phyloP scores from a whole-genome alignment of 1,140 invertebrate genomes.

The Apocrypta bakeri region DNA sequence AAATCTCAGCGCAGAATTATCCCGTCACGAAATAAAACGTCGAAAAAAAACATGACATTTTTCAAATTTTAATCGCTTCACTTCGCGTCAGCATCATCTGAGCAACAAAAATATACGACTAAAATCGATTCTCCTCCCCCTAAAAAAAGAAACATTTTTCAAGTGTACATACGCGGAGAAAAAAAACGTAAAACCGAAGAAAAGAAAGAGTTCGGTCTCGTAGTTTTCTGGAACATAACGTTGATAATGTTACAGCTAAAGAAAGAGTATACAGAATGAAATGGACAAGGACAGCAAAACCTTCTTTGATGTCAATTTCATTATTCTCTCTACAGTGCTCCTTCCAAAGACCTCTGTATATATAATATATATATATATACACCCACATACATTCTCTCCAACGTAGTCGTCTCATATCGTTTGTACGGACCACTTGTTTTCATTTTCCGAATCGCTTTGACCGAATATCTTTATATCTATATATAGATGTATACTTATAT shows the following conservation, averaged over 20 bases:
- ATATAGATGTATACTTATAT: background rate
- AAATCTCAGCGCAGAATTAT: no score
- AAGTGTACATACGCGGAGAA: background rate
- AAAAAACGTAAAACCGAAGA: background rate
- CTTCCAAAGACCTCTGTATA: background rate
- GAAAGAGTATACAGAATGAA: background rate
- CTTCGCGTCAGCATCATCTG: no score
- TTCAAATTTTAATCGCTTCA: no score
- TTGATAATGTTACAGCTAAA: background rate
- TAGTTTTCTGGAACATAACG: background rate
- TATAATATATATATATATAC: background rate
- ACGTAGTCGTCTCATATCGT: conserved; percentile 54
- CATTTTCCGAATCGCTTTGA: conserved; percentile 49
- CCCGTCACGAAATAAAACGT: no score
- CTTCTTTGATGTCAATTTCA: conserved; percentile 21
- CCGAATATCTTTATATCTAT: conserved; percentile 8
- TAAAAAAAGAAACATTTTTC: background rate
- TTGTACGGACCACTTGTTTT: conserved; percentile 56
- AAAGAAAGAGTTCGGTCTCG: no score
- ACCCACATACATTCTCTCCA: background rate
- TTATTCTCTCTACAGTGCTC: background rate
- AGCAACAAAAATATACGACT: no score
- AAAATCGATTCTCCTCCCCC: no score
- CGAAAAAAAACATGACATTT: no score
- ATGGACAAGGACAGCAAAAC: background rate